These are phyloP conservation scores for Danio kyathit DNA, from an alignment of 2,797 vertebrate genomes.

Conservation along the genomic window DNA sequence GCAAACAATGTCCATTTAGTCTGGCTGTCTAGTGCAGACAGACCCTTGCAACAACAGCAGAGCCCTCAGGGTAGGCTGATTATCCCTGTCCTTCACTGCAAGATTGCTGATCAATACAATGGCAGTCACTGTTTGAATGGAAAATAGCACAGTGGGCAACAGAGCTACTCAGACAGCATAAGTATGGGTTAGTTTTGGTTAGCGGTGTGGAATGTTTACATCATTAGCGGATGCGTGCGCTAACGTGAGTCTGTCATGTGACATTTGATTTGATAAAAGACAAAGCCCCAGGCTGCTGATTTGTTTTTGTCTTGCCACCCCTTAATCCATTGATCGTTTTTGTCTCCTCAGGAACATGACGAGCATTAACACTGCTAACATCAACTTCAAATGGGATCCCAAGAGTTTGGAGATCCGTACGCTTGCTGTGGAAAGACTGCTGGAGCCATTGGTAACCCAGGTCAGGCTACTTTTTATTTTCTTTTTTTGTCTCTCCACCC, in stretches of 20 bases:
- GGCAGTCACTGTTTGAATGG: conserved; percentile 67
- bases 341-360: conserved; percentile 80
- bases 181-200: conserved; percentile 57
- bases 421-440: conserved; percentile 92
- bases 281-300: neutral
- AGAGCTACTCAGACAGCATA: conserved; percentile 58
- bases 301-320: neutral
- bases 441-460: conserved; percentile 97
- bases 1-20: conserved; percentile 47
- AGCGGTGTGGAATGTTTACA: conserved; percentile 39
- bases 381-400: conserved; percentile 99
- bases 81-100: conserved; percentile 67
- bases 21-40: conserved; percentile 58
- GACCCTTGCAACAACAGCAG: conserved; percentile 49
- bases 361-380: conserved; percentile 89
- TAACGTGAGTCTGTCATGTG: neutral
- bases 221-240: neutral
- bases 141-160: conserved; percentile 70
- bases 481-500: no score
- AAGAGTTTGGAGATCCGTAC: conserved; percentile 98
- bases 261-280: conserved; percentile 23
- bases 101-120: conserved; percentile 76
- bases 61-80: conserved; percentile 65
- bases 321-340: conserved; percentile 15
- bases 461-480: conserved; percentile 68